Base-by-base conservation (phyloP, 2,888 invertebrate genomes). In the Chymomyza fuscimana region DNA sequence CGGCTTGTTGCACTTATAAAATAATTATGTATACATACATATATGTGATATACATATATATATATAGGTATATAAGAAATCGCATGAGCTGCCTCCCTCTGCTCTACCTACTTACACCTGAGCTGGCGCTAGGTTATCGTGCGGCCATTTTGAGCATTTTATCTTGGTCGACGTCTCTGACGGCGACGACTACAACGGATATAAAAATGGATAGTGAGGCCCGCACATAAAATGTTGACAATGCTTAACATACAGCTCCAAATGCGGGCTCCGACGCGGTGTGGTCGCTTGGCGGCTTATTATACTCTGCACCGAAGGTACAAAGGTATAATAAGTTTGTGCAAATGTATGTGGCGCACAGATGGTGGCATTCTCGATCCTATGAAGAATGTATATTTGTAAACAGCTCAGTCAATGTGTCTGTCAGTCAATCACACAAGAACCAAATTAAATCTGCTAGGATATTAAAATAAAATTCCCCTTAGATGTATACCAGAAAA, bases 1-100 rank as follows among this genome's bases (percentile, higher is more conserved):
- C 40, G 40, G 54, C 54, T 80, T 76, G 72, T 82, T 88, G 83
- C 89, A 88, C 85, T 85, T 85, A 85, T 85, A 85, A 88, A 85
- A 85, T 85, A 85, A 85, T 85, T 85, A 85, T 80, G 86, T 75
- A 25, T 25, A 19, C 19, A 82, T 74, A 81, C 40, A 32, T 66
- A 59, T 66, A 50, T 40, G 32, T 50, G 32, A 16, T 61, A 36
- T 61, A 36, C 12, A 29, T 40, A 32, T 60, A 29, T n/a, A 1
- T 36, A 5, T 19, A 59, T 0, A 7, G 19, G 52, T 52, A 59
- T 59, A 59, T 59, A 59, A n/a, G 32, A 29, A 59, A n/a, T 32
- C 12, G 32, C 59, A 32, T 25, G 22, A 1, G 25, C n/a, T 59
- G 25, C 25, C 22, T 5, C 29, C 29, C 32, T 12, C 36, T 36